phyloP scores from a whole-genome alignment of 2,113 vertebrate species.

The Hassar affinis region DNA sequence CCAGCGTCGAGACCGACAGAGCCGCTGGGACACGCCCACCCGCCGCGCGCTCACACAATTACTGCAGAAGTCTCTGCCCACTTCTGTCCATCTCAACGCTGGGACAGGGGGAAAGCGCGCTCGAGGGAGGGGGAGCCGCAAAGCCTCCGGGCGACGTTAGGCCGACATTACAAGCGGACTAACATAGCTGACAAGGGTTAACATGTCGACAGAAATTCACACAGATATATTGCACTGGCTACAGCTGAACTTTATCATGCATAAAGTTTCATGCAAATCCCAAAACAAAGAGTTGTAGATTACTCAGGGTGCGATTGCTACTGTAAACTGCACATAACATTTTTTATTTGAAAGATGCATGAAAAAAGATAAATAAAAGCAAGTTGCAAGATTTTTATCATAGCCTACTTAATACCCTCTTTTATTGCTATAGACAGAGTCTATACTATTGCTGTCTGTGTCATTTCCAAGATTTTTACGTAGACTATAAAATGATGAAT shows the following conservation, averaged over 20 bases:
- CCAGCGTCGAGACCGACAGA: slow-evolving; percentile 63
- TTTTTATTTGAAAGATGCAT: not conserved
- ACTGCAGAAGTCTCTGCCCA: slow-evolving; percentile 55
- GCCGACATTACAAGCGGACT: slow-evolving; percentile 43
- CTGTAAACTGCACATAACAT: not conserved
- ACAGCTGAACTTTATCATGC: slow-evolving; percentile 1
- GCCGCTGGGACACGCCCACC: slow-evolving; percentile 74
- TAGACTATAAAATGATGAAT: not conserved
- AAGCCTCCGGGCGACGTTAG: slow-evolving; percentile 36
- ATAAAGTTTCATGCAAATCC: not conserved
- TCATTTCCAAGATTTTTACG: not conserved
- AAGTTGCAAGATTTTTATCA: not conserved
- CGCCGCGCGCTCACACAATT: slow-evolving; percentile 53
- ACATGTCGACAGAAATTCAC: slow-evolving; percentile 33
- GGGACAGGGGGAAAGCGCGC: slow-evolving; percentile 5
- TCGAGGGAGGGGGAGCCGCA: slow-evolving; percentile 6
- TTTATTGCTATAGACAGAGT: not conserved
- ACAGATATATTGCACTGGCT: slow-evolving; percentile 30
- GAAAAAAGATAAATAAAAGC: not conserved
- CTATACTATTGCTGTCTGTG: not conserved
- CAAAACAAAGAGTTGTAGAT: not conserved
- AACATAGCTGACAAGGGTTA: slow-evolving; percentile 52
- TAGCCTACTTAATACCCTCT: not conserved
- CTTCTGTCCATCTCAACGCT: slow-evolving; percentile 36
- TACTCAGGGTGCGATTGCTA: no score